A percentile compares a stretch with the other conserved stretches of the same genome.
Conservation (phyloP, 2,113 vertebrate species). For the Sprattus sprattus region DNA sequence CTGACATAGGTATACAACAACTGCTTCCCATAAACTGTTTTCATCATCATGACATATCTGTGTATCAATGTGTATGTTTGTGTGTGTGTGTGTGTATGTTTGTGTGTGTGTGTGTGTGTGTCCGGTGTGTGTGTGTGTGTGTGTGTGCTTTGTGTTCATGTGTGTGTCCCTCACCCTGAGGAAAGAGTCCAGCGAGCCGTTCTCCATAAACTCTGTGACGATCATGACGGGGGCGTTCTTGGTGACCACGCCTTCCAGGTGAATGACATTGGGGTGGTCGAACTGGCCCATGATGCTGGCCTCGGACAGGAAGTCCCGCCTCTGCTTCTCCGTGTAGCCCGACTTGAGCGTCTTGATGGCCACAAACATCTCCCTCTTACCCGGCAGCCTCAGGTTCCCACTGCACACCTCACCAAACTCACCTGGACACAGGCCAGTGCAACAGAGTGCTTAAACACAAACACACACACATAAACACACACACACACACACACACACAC, state of each 20-base stretch:
- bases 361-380: constrained; percentile 96
- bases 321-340: constrained; percentile 94
- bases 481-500: neutral
- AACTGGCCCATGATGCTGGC: constrained; percentile 99
- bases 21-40: neutral
- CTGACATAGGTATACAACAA: neutral
- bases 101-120: neutral
- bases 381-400: constrained; percentile 93
- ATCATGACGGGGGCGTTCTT: constrained; percentile 98
- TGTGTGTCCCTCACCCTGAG: constrained; percentile 77
- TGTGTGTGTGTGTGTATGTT: neutral
- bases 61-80: too few species aligned
- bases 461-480: neutral
- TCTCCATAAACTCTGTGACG: constrained; percentile 99
- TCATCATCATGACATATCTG: neutral
- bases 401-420: constrained; percentile 98
- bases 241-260: constrained; percentile 94
- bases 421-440: constrained; percentile 65
- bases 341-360: constrained; percentile 97
- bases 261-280: constrained; percentile 96
- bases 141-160: constrained; percentile 1
- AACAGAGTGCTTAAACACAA: neutral
- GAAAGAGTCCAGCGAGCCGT: constrained; percentile 95
- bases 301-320: constrained; percentile 92
- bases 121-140: neutral